Evolutionary conservation across 2,113 vertebrate genomes (phyloP), one percentile per base, ranked within the genome.

Genomic region (Vireo altiloquus): DNA sequence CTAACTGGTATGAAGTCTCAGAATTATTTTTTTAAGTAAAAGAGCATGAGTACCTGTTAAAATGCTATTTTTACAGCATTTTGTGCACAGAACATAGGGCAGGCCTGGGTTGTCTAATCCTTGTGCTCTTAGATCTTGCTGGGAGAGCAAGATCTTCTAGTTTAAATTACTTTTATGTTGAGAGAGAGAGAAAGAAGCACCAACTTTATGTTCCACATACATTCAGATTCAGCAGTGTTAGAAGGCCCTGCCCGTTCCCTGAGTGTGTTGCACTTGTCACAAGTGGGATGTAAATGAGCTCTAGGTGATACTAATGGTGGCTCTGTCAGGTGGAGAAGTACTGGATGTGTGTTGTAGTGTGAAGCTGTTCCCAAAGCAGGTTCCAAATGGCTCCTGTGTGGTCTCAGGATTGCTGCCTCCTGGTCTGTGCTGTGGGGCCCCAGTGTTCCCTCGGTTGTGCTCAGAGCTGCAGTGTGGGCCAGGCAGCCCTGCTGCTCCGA

Each of bases 1-100:
- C 97, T 99, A 7, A 99, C 99, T 93, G 99, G 99, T 99, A 85
- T 92, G 97, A 92, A 15, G 6, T 54, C 57, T 85, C 35, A 24
- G 24, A 56, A 25, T 39, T 40, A 10, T 39, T 37, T 56, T 56
- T 47, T 69, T 28, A 52, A 44, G 52, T 54, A 35, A 31, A 63
- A 85, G n/a, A 82, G 40, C 53, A 7, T 13, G 17, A 79, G 2
- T 53, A 16, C 21, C 33, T 60, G 18, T 42, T 80, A 64, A 25
- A 82, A 44, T n/a, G 39, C 17, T 28, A 6, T 0, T 60, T 57
- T 59, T 71, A 57, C 25, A 69, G 42, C 61, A 60, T 53, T 63
- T 47, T 79, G 13, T 37, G 27, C 24, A 33, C 39, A 28, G 61
- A 8, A 78, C 50, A 7, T 47, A 21, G 7, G 49, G 40, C 42